Percentiles rank a stretch among this genome's conserved stretches.
Evolutionary conservation across 1,140 invertebrate species (phyloP).

Genomic region (Calephelis virginiensis): DNA sequence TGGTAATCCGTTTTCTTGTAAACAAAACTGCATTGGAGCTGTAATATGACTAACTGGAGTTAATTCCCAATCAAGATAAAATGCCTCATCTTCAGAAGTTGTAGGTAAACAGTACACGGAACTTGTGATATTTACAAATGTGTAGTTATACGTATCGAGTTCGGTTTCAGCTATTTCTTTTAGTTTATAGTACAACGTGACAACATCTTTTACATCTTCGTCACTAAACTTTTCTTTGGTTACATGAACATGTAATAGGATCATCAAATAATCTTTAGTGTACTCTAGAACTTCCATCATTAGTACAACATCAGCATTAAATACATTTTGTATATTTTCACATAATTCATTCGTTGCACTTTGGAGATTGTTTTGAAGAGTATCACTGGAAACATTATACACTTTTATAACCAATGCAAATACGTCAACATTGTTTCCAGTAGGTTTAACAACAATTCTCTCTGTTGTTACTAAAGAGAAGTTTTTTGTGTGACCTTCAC

Average conservation of each 20-base stretch:
- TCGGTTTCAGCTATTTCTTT: conserved; percentile 37
- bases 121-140: conserved; percentile 60
- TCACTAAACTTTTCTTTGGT: conserved; percentile 34
- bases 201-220: conserved; percentile 37
- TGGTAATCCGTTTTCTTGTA: conserved; percentile 73
- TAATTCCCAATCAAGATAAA: conserved; percentile 62
- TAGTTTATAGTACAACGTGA: conserved; percentile 37
- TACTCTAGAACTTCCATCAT: conserved; percentile 59
- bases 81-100: conserved; percentile 38
- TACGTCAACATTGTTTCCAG: conserved; percentile 52
- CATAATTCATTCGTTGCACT: conserved; percentile 29
- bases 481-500: conserved; percentile 61
- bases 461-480: conserved; percentile 57
- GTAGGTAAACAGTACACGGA: conserved; percentile 66
- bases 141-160: conserved; percentile 47
- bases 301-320: conserved; percentile 49
- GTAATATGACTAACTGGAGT: conserved; percentile 63
- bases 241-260: conserved; percentile 56
- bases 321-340: conserved; percentile 43
- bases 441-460: conserved; percentile 60
- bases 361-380: conserved; percentile 34
- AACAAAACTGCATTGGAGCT: conserved; percentile 72
- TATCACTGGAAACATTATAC: conserved; percentile 26
- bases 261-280: conserved; percentile 35
- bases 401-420: conserved; percentile 53